A percentile compares a stretch with the other conserved stretches of the same genome.
Conservation (phyloP, 2,888 invertebrate genomes). For the Torymus tubicola region DNA sequence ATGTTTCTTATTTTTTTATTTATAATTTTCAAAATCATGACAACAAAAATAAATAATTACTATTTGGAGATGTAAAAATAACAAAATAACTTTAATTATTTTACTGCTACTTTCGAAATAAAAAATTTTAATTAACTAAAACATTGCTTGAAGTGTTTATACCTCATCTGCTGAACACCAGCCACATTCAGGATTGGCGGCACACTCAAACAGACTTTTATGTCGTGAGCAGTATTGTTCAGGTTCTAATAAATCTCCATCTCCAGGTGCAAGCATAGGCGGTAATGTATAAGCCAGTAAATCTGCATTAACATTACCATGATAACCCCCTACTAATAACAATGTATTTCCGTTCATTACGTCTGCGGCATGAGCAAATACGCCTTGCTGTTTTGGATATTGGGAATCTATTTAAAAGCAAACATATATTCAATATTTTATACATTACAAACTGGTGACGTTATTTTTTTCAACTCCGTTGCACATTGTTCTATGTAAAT, state of each 20-base stretch:
- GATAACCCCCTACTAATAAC: constrained; percentile 92
- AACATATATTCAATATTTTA: constrained; percentile 18
- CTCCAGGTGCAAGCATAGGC: constrained; percentile 86
- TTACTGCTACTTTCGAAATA: too few relatives aligned
- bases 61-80: too few relatives aligned
- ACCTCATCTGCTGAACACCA: constrained; percentile 92
- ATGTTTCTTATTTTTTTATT: neutral
- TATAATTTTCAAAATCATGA: neutral
- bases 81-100: too few relatives aligned
- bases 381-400: constrained; percentile 91
- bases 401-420: constrained; percentile 75
- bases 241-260: constrained; percentile 82
- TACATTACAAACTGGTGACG: neutral
- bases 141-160: constrained; percentile 37
- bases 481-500: neutral
- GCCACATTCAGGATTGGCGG: constrained; percentile 94
- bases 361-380: constrained; percentile 92
- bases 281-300: constrained; percentile 92
- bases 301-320: constrained; percentile 93
- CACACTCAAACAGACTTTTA: constrained; percentile 86
- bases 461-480: neutral
- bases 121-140: too few relatives aligned
- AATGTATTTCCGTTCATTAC: constrained; percentile 90
- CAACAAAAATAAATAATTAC: too few relatives aligned
- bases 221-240: constrained; percentile 88